Evolutionary conservation across 2,888 invertebrate genomes (phyloP).

Genomic region (Pandemis heparana): DNA sequence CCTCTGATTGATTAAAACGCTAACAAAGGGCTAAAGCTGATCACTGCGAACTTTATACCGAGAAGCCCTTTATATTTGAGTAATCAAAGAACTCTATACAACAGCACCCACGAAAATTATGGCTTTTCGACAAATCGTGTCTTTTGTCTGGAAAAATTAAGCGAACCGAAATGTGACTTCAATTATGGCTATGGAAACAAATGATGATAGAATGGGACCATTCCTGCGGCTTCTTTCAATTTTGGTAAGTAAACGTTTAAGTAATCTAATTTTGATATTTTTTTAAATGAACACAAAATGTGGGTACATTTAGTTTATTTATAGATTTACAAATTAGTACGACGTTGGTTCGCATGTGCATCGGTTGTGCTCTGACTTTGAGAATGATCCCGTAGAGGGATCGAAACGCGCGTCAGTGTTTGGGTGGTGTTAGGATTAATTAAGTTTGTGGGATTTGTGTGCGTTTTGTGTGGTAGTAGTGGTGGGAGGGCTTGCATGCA

Average conservation of each 20-base stretch:
- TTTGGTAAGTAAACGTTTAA: neutral
- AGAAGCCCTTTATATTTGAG: constrained; percentile 80
- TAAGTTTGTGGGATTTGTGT: too few species aligned
- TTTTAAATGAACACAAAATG: too few species aligned
- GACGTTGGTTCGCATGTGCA: too few species aligned
- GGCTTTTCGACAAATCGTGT: constrained; percentile 56
- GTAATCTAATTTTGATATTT: too few species aligned
- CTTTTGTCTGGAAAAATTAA: constrained; percentile 56
- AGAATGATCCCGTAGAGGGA: too few species aligned
- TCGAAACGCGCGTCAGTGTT: too few species aligned
- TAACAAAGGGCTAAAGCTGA: constrained; percentile 83
- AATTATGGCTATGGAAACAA: constrained; percentile 40
- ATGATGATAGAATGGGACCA: constrained; percentile 18
- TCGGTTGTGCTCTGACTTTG: too few species aligned
- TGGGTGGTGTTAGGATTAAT: too few species aligned
- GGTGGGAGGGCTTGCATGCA: too few species aligned
- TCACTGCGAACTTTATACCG: constrained; percentile 75
- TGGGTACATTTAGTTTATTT: too few species aligned
- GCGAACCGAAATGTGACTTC: constrained; percentile 45
- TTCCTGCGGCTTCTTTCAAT: constrained; percentile 19
- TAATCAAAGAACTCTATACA: constrained; percentile 80
- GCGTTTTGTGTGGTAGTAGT: too few species aligned
- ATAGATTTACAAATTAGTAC: too few species aligned
- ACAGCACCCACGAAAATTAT: constrained; percentile 72
- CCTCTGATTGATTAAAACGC: constrained; percentile 84